These are phyloP conservation scores for Hipposideros armiger DNA, from an alignment of 2,113 vertebrate species.

Conservation along the genomic window DNA sequence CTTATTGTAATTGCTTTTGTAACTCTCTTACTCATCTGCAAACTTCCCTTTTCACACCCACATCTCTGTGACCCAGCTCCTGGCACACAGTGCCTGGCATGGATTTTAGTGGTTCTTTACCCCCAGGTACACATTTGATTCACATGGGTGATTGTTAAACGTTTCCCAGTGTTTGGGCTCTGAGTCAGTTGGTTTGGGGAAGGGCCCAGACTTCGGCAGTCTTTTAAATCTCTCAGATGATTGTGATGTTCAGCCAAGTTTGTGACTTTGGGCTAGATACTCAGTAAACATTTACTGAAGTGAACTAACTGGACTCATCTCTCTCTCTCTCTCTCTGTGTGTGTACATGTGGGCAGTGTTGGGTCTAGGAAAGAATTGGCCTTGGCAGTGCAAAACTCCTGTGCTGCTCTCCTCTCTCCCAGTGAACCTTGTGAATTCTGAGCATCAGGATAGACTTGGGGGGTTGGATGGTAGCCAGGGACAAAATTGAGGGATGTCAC, in stretches of 20 bases:
- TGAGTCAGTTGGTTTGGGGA: not conserved
- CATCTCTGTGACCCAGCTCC: not conserved
- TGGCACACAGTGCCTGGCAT: not conserved
- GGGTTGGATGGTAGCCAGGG: not conserved
- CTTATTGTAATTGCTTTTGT: constrained; percentile 12
- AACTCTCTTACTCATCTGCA: not conserved
- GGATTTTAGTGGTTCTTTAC: not conserved
- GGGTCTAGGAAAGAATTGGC: not conserved
- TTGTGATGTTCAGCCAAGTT: not conserved
- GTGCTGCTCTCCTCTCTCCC: not conserved
- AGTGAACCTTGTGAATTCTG: not conserved
- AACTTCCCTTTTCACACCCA: not conserved
- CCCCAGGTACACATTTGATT: not conserved
- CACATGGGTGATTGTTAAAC: not conserved
- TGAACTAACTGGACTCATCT: not conserved
- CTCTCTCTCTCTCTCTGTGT: not conserved
- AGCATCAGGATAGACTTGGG: not conserved
- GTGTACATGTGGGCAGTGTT: not conserved
- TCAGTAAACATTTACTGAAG: not conserved
- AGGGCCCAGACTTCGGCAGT: not conserved
- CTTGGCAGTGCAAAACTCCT: not conserved
- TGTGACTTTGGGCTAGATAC: not conserved
- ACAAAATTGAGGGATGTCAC: not conserved
- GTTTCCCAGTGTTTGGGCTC: not conserved
- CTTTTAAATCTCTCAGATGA: constrained; percentile 17